These are phyloP conservation scores for Corythaixoides concolor DNA, from an alignment of 2,113 vertebrate species.

Conservation along the genomic window DNA sequence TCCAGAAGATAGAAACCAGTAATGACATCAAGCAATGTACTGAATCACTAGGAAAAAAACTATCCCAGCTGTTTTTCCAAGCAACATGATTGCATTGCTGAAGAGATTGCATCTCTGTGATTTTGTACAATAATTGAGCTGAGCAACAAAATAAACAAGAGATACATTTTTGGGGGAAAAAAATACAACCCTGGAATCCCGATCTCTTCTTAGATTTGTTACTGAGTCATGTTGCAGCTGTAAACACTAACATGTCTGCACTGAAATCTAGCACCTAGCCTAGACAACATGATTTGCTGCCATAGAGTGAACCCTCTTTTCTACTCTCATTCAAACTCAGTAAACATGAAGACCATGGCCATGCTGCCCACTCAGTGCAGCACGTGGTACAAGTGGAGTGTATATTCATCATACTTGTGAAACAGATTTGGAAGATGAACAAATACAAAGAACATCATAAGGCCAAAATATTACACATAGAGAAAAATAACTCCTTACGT, in stretches of 20 bases:
- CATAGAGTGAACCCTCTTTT: not conserved
- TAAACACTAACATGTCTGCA: not conserved
- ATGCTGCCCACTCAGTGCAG: not conserved
- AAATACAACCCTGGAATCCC: not conserved
- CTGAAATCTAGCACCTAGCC: not conserved
- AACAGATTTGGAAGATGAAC: not conserved
- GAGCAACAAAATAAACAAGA: not conserved
- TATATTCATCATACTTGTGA: not conserved
- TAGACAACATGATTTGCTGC: not conserved
- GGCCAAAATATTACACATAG: not conserved
- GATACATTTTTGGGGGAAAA: not conserved
- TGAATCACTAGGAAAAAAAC: not conserved
- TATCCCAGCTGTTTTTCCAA: not conserved
- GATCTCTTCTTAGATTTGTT: not conserved
- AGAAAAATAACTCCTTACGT: not conserved
- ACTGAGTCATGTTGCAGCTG: not conserved
- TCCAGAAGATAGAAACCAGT: not conserved
- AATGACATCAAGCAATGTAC: not conserved
- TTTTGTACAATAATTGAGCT: not conserved
- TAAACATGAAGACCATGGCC: not conserved
- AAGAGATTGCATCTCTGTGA: not conserved
- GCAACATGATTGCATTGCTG: not conserved
- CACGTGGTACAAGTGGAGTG: rapidly evolving
- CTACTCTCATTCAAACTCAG: not conserved
- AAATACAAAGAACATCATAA: not conserved